Conservation (phyloP, 2,888 invertebrate species). For the Andrena praecox region DNA sequence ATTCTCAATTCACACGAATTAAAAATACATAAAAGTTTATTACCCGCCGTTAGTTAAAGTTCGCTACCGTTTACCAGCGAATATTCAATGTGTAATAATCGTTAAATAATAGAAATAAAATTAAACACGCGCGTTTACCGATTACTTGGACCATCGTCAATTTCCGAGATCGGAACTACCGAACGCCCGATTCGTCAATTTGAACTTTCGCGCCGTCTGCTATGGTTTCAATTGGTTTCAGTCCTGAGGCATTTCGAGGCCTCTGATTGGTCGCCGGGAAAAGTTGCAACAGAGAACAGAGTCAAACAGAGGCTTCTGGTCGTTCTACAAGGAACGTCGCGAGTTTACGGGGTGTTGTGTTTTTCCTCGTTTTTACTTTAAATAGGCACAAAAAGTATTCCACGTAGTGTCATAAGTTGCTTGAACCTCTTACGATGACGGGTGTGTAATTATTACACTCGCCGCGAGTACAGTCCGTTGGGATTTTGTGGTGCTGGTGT, state of each 20-base stretch:
- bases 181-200: not conserved
- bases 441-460: not conserved
- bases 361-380: constrained; percentile 10
- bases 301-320: constrained; percentile 21
- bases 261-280: constrained; percentile 26
- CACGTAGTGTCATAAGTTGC: not conserved
- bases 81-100: no score
- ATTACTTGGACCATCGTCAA: not conserved
- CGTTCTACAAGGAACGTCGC: constrained; percentile 4
- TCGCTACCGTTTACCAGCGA: no score
- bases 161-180: not conserved
- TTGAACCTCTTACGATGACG: not conserved
- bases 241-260: not conserved
- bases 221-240: not conserved
- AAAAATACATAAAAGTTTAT: no score
- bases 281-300: constrained; percentile 17
- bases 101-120: no score
- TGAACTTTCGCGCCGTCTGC: constrained; percentile 23
- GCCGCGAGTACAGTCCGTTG: not conserved
- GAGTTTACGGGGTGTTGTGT: constrained; percentile 5
- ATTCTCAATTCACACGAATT: not conserved
- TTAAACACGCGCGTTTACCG: no score
- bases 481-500: not conserved
- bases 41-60: no score
- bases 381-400: constrained; percentile 8